Conservation (phyloP, 2,113 vertebrate species). For the Callopanchax toddi region DNA sequence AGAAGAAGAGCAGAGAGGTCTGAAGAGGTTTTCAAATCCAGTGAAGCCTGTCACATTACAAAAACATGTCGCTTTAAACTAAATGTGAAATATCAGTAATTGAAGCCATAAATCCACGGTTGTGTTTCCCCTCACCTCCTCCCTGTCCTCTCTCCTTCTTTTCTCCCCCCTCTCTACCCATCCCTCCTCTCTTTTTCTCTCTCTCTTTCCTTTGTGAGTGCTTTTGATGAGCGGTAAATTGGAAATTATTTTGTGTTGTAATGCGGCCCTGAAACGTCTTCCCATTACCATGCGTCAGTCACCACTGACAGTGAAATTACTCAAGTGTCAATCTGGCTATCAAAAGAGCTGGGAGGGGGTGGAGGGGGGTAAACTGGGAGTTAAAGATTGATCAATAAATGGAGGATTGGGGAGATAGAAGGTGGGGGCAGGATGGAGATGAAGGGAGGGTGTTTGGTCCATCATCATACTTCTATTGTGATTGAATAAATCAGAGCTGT, state of each 20-base stretch:
- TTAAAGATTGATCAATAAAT: constrained; percentile 86
- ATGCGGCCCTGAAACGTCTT: constrained; percentile 86
- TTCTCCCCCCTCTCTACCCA: constrained; percentile 27
- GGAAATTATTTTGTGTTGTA: constrained; percentile 90
- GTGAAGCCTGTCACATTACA: constrained; percentile 92
- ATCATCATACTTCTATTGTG: constrained; percentile 65
- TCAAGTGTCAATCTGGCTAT: constrained; percentile 87
- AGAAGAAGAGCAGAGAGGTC: constrained; percentile 74
- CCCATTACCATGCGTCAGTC: constrained; percentile 89
- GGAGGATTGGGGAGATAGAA: constrained; percentile 25
- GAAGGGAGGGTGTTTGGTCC: constrained; percentile 27
- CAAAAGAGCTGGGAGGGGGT: constrained; percentile 68
- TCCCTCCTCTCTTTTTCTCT: constrained; percentile 21
- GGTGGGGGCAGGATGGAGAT: constrained; percentile 3
- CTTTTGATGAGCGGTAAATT: constrained; percentile 93
- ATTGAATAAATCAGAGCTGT: constrained; percentile 75
- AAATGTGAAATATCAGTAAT: constrained; percentile 96
- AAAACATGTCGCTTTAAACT: constrained; percentile 95
- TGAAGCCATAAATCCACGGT: constrained; percentile 92
- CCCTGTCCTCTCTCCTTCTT: constrained; percentile 24
- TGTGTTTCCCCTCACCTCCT: constrained; percentile 79
- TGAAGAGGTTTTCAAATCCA: constrained; percentile 87
- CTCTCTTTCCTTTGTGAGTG: constrained; percentile 49
- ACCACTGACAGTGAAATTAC: constrained; percentile 85
- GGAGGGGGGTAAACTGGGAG: constrained; percentile 50